Percentiles rank a stretch among this genome's conserved stretches.
These are phyloP conservation scores for Dicrurus megarhynchus DNA, from an alignment of 2,113 vertebrate species.

Conservation along the genomic window DNA sequence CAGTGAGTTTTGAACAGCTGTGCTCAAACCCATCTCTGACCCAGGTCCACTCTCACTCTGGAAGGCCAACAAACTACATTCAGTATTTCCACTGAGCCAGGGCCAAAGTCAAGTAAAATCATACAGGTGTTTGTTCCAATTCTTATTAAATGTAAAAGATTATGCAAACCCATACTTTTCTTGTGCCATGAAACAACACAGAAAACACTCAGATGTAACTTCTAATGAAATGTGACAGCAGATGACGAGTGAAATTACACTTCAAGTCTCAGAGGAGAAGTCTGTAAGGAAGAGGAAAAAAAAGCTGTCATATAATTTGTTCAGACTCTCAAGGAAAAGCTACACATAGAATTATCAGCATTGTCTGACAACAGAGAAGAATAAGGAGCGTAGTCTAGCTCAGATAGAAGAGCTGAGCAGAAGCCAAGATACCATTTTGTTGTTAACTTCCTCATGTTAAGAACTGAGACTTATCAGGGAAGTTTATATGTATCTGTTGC, in stretches of 20 bases:
- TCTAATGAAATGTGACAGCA: background rate
- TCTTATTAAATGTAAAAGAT: background rate
- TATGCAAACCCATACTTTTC: background rate
- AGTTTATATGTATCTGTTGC: background rate
- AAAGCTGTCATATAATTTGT: background rate
- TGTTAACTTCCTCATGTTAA: background rate
- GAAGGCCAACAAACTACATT: background rate
- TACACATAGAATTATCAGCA: background rate
- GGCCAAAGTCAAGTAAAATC: background rate
- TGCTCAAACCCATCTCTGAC: background rate
- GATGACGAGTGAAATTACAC: background rate
- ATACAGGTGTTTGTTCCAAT: background rate
- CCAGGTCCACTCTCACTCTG: background rate
- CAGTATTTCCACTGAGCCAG: background rate
- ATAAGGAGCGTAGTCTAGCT: background rate
- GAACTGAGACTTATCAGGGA: background rate
- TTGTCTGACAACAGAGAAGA: background rate
- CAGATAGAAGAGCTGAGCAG: background rate
- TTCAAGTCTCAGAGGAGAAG: background rate
- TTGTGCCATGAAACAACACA: background rate
- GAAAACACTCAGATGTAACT: background rate
- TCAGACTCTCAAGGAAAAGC: background rate
- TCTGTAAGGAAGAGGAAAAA: background rate
- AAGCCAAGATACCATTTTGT: background rate
- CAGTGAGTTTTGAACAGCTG: background rate